These are phyloP conservation scores for Cataglyphis livida DNA, from an alignment of 2,888 invertebrate genomes.

Conservation along the genomic window DNA sequence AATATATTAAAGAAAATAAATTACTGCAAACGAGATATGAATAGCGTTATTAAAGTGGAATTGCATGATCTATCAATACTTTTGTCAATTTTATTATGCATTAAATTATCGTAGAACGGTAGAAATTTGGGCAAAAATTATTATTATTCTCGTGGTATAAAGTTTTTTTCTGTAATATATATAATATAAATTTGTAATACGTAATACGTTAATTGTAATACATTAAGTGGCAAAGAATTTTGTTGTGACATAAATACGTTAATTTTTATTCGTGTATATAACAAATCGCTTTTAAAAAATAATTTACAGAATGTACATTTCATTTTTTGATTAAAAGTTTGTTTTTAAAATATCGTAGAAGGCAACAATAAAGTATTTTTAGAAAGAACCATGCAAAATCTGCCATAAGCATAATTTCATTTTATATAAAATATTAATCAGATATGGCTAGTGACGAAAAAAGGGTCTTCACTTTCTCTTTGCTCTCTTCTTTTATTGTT, in stretches of 20 bases:
- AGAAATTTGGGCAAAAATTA: background rate
- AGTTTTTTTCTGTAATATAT: background rate
- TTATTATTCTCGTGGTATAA: background rate
- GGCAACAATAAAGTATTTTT: background rate
- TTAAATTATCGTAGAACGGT: background rate
- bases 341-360: constrained; percentile 1
- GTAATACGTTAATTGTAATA: background rate
- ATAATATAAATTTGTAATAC: constrained; percentile 1
- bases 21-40: background rate
- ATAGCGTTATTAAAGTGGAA: background rate
- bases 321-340: constrained; percentile 5
- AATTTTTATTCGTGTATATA: background rate
- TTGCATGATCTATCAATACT: background rate
- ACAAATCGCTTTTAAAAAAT: background rate
- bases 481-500: constrained; percentile 35
- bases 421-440: constrained; percentile 10
- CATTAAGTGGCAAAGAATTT: background rate
- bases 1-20: constrained; percentile 13
- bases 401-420: background rate
- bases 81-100: background rate
- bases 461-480: constrained; percentile 39
- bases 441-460: constrained; percentile 45
- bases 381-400: background rate
- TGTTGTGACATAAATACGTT: background rate
- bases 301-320: background rate